phyloP scores from a whole-genome alignment of 2,888 invertebrate species.

The Oscheius sp. region DNA sequence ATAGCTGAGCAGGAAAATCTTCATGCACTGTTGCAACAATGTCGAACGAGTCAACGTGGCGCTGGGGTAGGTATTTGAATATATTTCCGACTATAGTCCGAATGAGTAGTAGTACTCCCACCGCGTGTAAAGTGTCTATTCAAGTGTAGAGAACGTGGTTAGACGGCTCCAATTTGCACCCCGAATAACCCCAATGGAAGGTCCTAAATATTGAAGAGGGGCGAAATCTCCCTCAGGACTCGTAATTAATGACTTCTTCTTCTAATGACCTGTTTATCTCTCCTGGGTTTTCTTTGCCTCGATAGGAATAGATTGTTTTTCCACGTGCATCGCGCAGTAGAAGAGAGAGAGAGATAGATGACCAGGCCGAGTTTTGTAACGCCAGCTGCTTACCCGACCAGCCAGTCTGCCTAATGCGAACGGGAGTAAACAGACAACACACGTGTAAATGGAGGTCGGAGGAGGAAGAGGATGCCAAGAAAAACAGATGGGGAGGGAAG shows the following conservation, averaged over 20 bases:
- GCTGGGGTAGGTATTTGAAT: constrained; percentile 31
- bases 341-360: constrained; percentile 4
- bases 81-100: background rate
- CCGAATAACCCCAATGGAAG: constrained; percentile 7
- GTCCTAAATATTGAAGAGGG: background rate
- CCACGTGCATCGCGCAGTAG: background rate
- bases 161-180: constrained; percentile 26
- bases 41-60: constrained; percentile 59
- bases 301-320: background rate
- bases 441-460: background rate
- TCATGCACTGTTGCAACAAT: constrained; percentile 58
- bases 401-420: background rate
- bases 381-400: constrained; percentile 18
- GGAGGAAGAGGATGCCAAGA: background rate
- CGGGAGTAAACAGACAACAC: constrained; percentile 4
- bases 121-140: constrained; percentile 27
- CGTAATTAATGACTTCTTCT: constrained; percentile 22
- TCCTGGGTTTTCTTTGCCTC: too few species aligned
- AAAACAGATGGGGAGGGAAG: too few species aligned
- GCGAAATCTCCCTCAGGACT: too few species aligned
- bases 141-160: constrained; percentile 28
- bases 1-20: constrained; percentile 57
- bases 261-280: constrained; percentile 13
- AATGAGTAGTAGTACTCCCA: constrained; percentile 6
- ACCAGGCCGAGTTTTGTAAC: constrained; percentile 12